Evolutionary conservation across 1,140 invertebrate species (phyloP), one percentile per base, ranked within the genome.

Genomic region (Dendroctonus valens): DNA sequence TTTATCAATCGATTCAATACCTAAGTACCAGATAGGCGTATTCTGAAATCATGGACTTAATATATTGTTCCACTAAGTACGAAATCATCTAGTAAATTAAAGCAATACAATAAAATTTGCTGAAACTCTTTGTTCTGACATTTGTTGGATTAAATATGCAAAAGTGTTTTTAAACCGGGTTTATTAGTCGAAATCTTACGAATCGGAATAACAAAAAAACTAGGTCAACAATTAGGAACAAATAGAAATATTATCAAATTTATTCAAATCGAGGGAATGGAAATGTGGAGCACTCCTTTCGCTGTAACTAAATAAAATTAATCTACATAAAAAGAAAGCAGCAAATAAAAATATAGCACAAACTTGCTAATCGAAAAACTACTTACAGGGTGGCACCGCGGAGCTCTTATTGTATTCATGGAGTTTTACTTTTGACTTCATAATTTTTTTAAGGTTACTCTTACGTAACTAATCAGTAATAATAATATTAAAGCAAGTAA

Each of bases 291-390:
- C 15, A 42, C 50, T 54, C 44, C 50, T 55, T 12, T 54, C 41
- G 41, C 40, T 37, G 26, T 54, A 51, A 62, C 48, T 41, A 52
- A 60, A 54, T 49, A 44, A 38, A 54, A 63, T 46, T 42, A 38
- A 46, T 63, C 60, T 63, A 63, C 60, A 42, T 51, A 54, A 58
- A 58, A 58, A 48, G 41, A 65, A 63, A 65, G 63, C 63, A 58
- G 63, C 63, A 65, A 65, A 65, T 50, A 51, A 64, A 65, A 65
- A 65, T 58, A 65, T 65, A 65, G 63, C 50, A 44, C 37, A 65
- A 65, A 46, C 26, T 49, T 54, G 44, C 49, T 60, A 60, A 37
- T 51, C 59, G 46, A 61, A 40, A 61, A 49, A 54, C 60, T 63
- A 63, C 60, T 53, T 53, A 54, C 51, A 54, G 52, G 41, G 60